phyloP scores from a whole-genome alignment of 2,113 vertebrate species.

The Tinamus guttatus region DNA sequence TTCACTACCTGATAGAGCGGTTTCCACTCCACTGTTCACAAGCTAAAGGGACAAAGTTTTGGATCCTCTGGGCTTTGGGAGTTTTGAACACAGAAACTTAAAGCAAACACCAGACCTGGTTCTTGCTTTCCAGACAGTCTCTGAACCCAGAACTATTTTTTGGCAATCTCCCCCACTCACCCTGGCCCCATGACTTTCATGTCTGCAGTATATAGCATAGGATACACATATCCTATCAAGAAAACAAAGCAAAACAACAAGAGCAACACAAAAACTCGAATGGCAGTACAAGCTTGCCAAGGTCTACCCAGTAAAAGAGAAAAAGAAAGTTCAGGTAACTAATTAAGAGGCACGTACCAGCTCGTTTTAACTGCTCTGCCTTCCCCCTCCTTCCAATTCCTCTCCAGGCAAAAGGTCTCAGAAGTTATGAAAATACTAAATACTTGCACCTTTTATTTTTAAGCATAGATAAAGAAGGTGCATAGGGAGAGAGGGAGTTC shows the following conservation, averaged over 20 bases:
- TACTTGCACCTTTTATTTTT: slow-evolving; percentile 16
- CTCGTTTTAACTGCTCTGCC: not conserved
- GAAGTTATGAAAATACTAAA: slow-evolving; percentile 40
- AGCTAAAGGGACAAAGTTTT: not conserved
- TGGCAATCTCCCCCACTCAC: not conserved
- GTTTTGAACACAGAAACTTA: not conserved
- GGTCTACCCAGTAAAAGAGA: not conserved
- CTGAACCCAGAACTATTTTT: not conserved
- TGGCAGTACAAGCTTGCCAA: accelerated
- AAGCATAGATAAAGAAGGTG: not conserved
- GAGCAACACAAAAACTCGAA: not conserved
- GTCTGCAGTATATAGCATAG: not conserved
- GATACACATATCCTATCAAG: not conserved
- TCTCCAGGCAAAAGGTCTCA: not conserved
- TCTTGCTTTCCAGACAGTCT: not conserved
- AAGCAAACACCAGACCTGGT: not conserved
- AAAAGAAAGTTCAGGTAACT: not conserved
- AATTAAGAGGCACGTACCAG: accelerated
- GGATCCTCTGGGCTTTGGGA: not conserved
- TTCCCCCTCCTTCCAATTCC: not conserved
- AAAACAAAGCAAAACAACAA: not conserved
- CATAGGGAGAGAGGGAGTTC: not conserved
- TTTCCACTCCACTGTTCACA: not conserved
- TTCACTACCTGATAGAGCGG: no score
- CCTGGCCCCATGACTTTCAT: not conserved